Conservation (phyloP, 2,113 vertebrate genomes). For the Nanger granti region DNA sequence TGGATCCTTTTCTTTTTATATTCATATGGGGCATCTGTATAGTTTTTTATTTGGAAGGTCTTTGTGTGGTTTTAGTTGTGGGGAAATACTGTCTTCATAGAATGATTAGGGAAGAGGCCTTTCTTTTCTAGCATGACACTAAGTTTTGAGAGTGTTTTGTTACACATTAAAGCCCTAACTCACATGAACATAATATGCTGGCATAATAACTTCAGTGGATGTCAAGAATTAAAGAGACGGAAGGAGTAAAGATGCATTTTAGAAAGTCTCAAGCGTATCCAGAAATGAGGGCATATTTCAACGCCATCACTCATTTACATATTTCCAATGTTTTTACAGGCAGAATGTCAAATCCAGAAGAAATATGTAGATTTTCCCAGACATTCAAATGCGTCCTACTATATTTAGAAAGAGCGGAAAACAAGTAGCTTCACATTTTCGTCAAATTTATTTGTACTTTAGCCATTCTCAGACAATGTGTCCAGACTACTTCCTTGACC, state of each 20-base stretch:
- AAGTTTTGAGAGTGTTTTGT: not conserved
- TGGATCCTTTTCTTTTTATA: not conserved
- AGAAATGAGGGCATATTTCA: conserved; percentile 15
- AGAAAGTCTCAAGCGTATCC: not conserved
- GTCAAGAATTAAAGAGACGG: not conserved
- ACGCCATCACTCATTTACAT: conserved; percentile 28
- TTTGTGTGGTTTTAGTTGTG: not conserved
- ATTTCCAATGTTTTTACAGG: conserved; percentile 23
- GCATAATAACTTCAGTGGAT: not conserved
- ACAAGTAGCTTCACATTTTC: not conserved
- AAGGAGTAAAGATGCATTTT: not conserved
- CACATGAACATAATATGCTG: not conserved
- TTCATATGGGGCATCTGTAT: not conserved
- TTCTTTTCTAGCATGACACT: not conserved
- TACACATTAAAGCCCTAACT: not conserved
- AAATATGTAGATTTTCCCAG: conserved; percentile 51
- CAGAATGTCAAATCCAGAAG: conserved; percentile 55
- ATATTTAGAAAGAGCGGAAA: conserved; percentile 35
- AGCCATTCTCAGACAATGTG: not conserved
- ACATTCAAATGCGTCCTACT: conserved; percentile 25
- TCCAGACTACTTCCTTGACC: not conserved
- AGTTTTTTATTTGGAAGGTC: not conserved
- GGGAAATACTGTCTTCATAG: rapidly evolving
- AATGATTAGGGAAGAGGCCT: not conserved
- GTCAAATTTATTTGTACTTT: not conserved